Conservation (phyloP, 2,113 vertebrate genomes). For the Anolis carolinensis region DNA sequence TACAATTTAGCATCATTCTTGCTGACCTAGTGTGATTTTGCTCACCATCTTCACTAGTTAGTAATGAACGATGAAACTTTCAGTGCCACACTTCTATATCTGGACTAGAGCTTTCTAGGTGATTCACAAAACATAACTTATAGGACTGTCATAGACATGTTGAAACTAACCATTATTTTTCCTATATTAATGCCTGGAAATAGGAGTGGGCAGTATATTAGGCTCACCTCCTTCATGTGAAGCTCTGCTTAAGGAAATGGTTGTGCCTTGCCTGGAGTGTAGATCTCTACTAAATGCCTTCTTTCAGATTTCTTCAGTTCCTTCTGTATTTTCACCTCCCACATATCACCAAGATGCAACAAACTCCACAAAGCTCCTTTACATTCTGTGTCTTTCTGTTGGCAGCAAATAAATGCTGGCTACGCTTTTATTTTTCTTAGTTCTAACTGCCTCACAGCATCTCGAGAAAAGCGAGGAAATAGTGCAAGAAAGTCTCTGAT, state of each 20-base stretch:
- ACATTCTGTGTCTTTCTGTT: constrained; percentile 7
- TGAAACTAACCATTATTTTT: background rate
- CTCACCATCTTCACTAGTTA: too few relatives aligned
- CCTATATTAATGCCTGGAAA: constrained; percentile 9
- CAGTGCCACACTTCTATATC: background rate
- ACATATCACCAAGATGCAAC: background rate
- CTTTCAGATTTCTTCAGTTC: constrained; percentile 11
- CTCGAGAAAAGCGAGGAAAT: background rate
- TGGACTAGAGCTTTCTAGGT: background rate
- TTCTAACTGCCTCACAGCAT: background rate
- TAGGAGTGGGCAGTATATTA: constrained; percentile 17
- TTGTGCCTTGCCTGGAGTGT: background rate
- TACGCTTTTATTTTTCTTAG: background rate
- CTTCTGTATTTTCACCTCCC: constrained; percentile 16
- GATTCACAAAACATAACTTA: background rate
- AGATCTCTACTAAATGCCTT: constrained; percentile 17
- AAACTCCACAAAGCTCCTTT: background rate
- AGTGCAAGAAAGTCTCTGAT: background rate
- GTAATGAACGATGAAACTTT: background rate
- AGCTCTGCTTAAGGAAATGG: background rate
- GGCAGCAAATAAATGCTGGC: constrained; percentile 9
- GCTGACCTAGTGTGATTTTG: too few relatives aligned
- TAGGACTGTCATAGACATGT: background rate
- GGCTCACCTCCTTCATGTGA: background rate
- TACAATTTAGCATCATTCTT: too few relatives aligned